Conservation (phyloP, 2,797 vertebrate genomes). For the Helicolenus hilgendorfi region DNA sequence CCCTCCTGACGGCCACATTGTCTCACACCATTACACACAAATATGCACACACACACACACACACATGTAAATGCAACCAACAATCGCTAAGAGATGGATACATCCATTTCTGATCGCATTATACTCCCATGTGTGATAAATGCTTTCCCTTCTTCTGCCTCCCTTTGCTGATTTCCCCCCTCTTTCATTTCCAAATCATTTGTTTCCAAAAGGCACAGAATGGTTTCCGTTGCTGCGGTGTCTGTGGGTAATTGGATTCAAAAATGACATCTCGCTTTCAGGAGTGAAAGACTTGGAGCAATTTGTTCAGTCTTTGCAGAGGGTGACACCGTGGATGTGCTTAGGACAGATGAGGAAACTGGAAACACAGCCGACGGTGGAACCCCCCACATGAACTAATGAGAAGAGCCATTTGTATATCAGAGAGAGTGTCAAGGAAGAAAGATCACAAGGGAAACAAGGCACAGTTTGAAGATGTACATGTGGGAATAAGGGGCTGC, state of each 20-base stretch:
- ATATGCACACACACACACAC: conserved; percentile 9
- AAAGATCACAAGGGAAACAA: conserved; percentile 18
- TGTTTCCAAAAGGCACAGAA: conserved; percentile 36
- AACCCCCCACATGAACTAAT: conserved; percentile 42
- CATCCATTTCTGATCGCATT: conserved; percentile 42
- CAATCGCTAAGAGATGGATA: conserved; percentile 4
- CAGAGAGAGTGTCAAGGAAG: conserved; percentile 41
- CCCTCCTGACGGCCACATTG: conserved; percentile 21
- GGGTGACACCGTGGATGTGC: conserved; percentile 22
- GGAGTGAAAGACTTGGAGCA: conserved; percentile 52
- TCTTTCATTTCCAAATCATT: conserved; percentile 55
- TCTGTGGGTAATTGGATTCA: conserved; percentile 83
- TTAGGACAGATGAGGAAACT: conserved; percentile 36
- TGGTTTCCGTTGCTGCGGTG: background rate
- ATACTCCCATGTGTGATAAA: conserved; percentile 47
- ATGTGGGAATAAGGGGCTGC: background rate
- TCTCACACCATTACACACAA: conserved; percentile 55
- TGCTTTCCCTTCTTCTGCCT: background rate
- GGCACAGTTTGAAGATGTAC: conserved; percentile 13
- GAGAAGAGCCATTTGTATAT: conserved; percentile 57
- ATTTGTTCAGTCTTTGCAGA: conserved; percentile 56
- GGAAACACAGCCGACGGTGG: background rate
- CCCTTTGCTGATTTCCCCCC: background rate
- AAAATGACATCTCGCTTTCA: conserved; percentile 70
- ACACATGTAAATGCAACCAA: conserved; percentile 15